Evolutionary conservation across 2,797 vertebrate species (phyloP), one percentile per base, ranked within the genome.

Genomic region (Crenichthys baileyi): DNA sequence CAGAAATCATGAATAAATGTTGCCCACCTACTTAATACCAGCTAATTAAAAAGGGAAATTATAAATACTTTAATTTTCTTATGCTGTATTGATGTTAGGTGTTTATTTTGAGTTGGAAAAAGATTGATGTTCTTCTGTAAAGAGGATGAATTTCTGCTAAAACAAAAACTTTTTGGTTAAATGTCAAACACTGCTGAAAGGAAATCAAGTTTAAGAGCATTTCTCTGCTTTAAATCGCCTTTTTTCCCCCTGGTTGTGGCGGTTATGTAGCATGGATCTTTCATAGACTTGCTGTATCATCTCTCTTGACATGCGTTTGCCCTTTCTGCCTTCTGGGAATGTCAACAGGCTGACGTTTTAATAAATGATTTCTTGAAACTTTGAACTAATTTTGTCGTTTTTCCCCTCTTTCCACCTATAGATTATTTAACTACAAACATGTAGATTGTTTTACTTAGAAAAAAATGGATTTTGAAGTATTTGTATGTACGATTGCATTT

Each of bases 341-440:
- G 87, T 92, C 90, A 91, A 90, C 88, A 91, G 93, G 93, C 90
- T 93, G 90, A 94, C 82, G 95, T 95, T 94, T 88, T 94, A 95
- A 94, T 95, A 94, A 95, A 95, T 80, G 51, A 90, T 87, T 83
- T 86, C 78, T 87, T 90, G 88, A 82, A 91, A 77, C 7, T 87
- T 88, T 87, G 22, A 86, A 39, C 13, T 18, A 7, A 6, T 61
- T 20, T 0, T 16, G 51, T 29, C 12, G 0, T 22, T 24, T 12
- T 41, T 41, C 5, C 1, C 26, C 50, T 4, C 13, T 51, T 51
- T 51, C 39, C 22, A n/a, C 65, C 41, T 26, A 58, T n/a, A 26
- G n/a, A 58, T 55, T 22, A 1, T 55, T 55, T 50, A 50, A 50
- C 15, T n/a, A 48, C 46, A 16, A 15, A 20, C 13, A 15, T 41